Conservation (phyloP, 1,140 invertebrate species). For the Amyelois transitella region DNA sequence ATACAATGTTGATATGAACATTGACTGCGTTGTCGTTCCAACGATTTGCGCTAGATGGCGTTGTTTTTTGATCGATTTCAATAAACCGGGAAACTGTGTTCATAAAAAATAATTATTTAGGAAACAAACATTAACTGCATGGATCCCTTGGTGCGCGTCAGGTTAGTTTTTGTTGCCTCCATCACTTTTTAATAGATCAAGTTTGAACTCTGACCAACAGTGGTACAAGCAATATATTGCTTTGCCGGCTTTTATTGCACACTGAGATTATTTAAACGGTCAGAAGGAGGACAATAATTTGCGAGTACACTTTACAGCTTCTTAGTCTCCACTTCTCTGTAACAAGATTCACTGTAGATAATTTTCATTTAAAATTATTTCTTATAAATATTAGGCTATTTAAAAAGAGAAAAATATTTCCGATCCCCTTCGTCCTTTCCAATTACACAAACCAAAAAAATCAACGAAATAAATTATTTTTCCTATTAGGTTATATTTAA, state of each 20-base stretch:
- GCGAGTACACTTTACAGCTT: conserved; percentile 13
- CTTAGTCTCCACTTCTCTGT: conserved; percentile 9
- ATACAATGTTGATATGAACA: too few relatives aligned
- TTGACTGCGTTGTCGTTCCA: too few relatives aligned
- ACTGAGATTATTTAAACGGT: conserved; percentile 40
- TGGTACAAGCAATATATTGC: conserved; percentile 32
- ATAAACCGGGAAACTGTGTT: too few relatives aligned
- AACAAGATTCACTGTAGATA: conserved; percentile 18
- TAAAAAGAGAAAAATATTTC: background rate
- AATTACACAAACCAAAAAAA: background rate
- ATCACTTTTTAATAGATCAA: too few relatives aligned
- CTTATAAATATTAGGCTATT: background rate
- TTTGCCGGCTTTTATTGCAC: conserved; percentile 33
- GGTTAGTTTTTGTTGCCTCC: too few relatives aligned
- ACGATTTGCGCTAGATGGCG: too few relatives aligned
- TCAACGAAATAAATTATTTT: background rate
- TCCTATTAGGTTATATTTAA: background rate
- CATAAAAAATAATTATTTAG: too few relatives aligned
- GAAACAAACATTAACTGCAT: too few relatives aligned
- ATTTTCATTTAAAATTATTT: background rate
- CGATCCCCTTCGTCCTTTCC: too few relatives aligned
- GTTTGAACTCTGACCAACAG: background rate
- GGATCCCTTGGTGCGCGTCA: too few relatives aligned
- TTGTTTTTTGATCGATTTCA: too few relatives aligned
- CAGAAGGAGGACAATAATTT: conserved; percentile 27